Evolutionary conservation across 2,888 invertebrate species (phyloP).

Genomic region (Erpobdella octoculata): DNA sequence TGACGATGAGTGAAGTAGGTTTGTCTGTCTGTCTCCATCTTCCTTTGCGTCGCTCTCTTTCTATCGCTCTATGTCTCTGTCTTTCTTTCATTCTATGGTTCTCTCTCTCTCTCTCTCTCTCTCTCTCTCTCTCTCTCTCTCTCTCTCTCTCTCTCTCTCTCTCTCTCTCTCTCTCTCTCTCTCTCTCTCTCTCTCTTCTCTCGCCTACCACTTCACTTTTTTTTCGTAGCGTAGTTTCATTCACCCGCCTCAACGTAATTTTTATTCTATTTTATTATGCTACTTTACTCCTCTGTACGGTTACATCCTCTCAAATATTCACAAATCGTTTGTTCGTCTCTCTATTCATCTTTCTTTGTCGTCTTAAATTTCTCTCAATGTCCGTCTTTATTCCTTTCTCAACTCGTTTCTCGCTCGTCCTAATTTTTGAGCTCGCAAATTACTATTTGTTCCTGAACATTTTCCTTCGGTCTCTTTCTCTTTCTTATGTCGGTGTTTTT

Average conservation of each 20-base stretch:
- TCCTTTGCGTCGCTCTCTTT: background rate
- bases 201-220: background rate
- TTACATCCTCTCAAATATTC: background rate
- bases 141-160: constrained; percentile 16
- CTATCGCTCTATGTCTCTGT: background rate
- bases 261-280: background rate
- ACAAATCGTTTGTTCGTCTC: background rate
- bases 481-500: too few relatives aligned
- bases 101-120: constrained; percentile 2
- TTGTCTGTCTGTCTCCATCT: background rate
- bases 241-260: background rate
- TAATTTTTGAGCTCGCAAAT: too few relatives aligned
- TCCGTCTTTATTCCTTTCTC: background rate
- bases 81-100: background rate
- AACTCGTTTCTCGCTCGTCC: too few relatives aligned
- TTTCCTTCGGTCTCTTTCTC: too few relatives aligned
- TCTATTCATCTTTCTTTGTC: background rate
- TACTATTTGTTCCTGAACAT: too few relatives aligned
- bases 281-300: background rate
- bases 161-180: background rate
- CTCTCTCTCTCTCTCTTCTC: too few relatives aligned
- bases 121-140: constrained; percentile 22
- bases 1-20: background rate
- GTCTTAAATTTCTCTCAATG: background rate
- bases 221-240: too few relatives aligned